Percentiles rank a stretch among this genome's conserved stretches.
Conservation (phyloP, 2,113 vertebrate species). For the Cyprinodon brontotheroides region DNA sequence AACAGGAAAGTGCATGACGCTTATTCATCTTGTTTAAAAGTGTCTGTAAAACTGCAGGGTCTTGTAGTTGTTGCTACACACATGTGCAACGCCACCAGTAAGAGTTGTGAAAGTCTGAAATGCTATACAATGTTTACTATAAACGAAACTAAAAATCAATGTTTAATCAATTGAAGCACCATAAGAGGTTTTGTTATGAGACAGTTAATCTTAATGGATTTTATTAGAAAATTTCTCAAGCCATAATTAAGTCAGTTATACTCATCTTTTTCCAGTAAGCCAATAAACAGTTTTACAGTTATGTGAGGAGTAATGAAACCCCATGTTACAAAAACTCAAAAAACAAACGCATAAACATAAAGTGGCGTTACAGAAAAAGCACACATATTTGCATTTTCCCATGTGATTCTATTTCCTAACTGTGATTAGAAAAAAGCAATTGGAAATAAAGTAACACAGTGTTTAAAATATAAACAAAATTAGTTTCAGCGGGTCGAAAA, state of each 20-base stretch:
- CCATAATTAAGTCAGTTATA: slow-evolving; percentile 13
- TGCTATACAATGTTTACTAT: slow-evolving; percentile 7
- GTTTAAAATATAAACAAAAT: not conserved
- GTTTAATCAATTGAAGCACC: slow-evolving; percentile 31
- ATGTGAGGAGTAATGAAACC: slow-evolving; percentile 39
- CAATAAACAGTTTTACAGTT: slow-evolving; percentile 19
- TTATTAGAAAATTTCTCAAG: slow-evolving; percentile 2
- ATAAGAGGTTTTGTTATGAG: slow-evolving; percentile 21
- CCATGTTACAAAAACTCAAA: slow-evolving; percentile 75
- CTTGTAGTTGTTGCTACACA: slow-evolving; percentile 6
- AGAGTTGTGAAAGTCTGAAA: slow-evolving; percentile 25
- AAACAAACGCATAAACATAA: not conserved
- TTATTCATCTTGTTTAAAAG: slow-evolving; percentile 24
- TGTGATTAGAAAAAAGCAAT: not conserved
- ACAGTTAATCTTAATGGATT: slow-evolving; percentile 26
- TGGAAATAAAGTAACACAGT: not conserved
- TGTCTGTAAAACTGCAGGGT: slow-evolving; percentile 7
- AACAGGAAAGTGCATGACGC: slow-evolving; percentile 16
- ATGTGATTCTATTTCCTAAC: too few relatives aligned
- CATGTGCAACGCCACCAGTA: slow-evolving; percentile 17
- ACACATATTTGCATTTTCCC: too few relatives aligned
- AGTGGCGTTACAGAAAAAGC: not conserved
- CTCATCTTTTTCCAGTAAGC: slow-evolving; percentile 28
- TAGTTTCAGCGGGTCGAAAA: not conserved
- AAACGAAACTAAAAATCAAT: slow-evolving; percentile 28